Evolutionary conservation across 2,888 invertebrate species (phyloP).

Genomic region (Patella pellucida): DNA sequence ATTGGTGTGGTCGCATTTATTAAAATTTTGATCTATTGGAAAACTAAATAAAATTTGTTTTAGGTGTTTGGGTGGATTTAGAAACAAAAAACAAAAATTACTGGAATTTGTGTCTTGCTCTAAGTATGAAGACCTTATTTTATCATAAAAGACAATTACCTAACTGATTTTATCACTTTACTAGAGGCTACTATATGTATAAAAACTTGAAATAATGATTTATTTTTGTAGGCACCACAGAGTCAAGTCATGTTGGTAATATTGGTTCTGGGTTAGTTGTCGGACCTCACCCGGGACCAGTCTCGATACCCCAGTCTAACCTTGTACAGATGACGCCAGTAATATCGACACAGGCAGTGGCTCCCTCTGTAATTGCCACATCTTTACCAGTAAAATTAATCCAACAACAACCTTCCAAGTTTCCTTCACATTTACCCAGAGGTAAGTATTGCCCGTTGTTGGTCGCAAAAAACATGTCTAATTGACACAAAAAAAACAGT

Average conservation of each 20-base stretch:
- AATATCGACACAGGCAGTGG: background rate
- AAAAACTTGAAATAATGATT: background rate
- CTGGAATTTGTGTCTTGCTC: too few relatives aligned
- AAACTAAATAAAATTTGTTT: background rate
- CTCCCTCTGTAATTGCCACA: background rate
- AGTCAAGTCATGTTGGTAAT: background rate
- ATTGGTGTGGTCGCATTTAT: background rate
- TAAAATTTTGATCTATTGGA: background rate
- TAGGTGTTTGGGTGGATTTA: background rate
- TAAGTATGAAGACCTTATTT: too few relatives aligned
- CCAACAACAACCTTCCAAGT: background rate
- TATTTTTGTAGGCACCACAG: background rate
- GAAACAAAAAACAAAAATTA: too few relatives aligned
- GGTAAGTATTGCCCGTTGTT: conserved; percentile 13
- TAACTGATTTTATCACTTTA: too few relatives aligned
- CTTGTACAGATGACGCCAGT: conserved; percentile 12
- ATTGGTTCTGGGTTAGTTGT: background rate
- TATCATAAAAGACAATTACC: too few relatives aligned
- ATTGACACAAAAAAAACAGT: background rate
- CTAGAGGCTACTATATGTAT: too few relatives aligned
- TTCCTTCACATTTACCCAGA: conserved; percentile 29
- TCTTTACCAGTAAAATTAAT: conserved; percentile 9
- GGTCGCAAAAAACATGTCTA: too few relatives aligned
- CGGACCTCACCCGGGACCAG: background rate
- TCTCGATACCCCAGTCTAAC: background rate